Evolutionary conservation across 2,797 vertebrate species (phyloP), one percentile per base, ranked within the genome.

Genomic region (Chromis chromis): DNA sequence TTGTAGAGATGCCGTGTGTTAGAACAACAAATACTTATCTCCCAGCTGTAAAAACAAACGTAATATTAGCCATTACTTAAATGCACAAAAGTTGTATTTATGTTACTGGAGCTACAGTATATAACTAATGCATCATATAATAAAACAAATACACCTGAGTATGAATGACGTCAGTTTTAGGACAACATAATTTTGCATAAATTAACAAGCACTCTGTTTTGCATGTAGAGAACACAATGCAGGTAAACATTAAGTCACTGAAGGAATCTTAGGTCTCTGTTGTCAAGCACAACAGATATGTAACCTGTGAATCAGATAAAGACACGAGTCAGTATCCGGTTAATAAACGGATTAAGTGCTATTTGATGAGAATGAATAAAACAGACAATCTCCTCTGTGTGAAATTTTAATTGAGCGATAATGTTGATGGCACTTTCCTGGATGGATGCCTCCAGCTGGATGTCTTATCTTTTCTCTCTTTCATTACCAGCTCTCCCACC

Each of bases 391-490:
- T 33, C 21, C 10, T 58, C 2, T 21, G n/a, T 48, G 7, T 66
- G 6, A 40, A 46, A 19, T 56, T 25, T 67, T 31, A 61, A 62
- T n/a, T 58, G 21, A 63, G 46, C 55, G 19, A 53, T 70, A 61
- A 54, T 33, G 52, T 13, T 33, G 40, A 76, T 71, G 52, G 36
- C 44, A 42, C 59, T 10, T 17, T 59, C 25, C 63, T 49, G 56
- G 63, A 57, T 49, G 24, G 58, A 36, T 59, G 59, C 70, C 69
- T 79, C 62, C 74, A 77, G 79, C 79, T 87, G 71, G 65, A 42
- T 65, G 56, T 70, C 65, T 79, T 82, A 76, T 86, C 82, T 81
- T 65, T 52, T 65, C 8, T 31, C 60, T 53, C 57, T 76, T 59
- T 82, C 68, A 78, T 76, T 81, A 70, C 39, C 64, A 65, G 22